Base-by-base conservation (phyloP, 2,113 vertebrate genomes). In the Pelecanus crispus region DNA sequence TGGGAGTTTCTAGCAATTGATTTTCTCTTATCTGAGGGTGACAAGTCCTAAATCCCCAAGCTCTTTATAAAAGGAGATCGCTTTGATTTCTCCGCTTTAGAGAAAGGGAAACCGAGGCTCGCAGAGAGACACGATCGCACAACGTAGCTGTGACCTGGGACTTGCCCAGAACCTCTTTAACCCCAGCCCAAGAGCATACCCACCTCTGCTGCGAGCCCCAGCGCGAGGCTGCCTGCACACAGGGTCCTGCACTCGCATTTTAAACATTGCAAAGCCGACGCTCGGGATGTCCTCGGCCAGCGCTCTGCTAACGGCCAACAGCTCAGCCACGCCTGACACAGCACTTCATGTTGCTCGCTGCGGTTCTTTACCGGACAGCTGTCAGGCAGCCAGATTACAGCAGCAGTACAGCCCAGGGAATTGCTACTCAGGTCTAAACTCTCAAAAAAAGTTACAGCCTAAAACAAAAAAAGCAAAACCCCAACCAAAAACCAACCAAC, bases 141-240 rank as follows among this genome's bases (percentile, higher is more conserved):
- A 40, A 10, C 0, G 0, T 1, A 52, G 44, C 80, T 49, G 75
- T n/a, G 66, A 47, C 18, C 24, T 25, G 45, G 45, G 59, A 42
- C 53, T 24, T 22, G 25, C 20, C 38, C 74, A 49, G 47, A 34
- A 53, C 55, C 29, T 13, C 56, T 29, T 19, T 6, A 36, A 16
- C 16, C 32, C 53, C 72, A 61, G 53, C 18, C 58, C 24, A 34
- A 20, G 36, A 22, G 31, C 62, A 34, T 3, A 25, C 4, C 36
- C 50, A 44, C 2, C 36, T 56, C 74, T 55, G 19, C 10, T 1
- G 8, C 2, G 17, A 62, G 74, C 36, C 38, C 45, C 49, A 40
- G 52, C 13, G 34, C 3, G 5, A 20, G 34, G 36, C 72, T 65
- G 75, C 44, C 52, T 11, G 63, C 59, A 16, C 52, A 8, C 5